Conservation (phyloP, 2,797 vertebrate genomes). For the Gila robusta region DNA sequence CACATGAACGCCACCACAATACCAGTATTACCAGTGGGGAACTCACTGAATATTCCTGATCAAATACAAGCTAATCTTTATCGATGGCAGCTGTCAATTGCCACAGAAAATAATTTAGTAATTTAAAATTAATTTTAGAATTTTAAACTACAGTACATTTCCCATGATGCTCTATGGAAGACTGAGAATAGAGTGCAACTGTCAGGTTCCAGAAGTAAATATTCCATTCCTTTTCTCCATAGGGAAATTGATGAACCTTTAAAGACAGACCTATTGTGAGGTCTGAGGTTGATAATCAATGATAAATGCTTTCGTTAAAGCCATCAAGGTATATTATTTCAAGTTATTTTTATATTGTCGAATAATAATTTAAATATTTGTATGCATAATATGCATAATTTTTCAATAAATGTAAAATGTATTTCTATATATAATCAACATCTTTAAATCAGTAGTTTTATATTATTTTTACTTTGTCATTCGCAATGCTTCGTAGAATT, state of each 20-base stretch:
- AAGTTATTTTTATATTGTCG: not conserved
- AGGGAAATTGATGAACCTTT: not conserved
- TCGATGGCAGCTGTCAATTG: not conserved
- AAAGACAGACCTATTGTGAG: not conserved
- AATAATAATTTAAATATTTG: not conserved
- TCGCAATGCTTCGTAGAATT: too few species aligned
- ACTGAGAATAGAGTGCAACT: not conserved
- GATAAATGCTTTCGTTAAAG: not conserved
- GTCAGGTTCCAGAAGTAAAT: not conserved
- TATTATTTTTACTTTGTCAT: too few species aligned
- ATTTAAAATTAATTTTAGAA: not conserved
- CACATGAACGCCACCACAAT: conserved; percentile 8
- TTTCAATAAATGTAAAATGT: too few species aligned
- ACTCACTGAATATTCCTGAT: not conserved
- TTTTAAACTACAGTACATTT: not conserved
- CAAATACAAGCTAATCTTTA: not conserved
- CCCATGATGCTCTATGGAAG: not conserved
- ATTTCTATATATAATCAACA: too few species aligned
- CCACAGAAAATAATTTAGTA: not conserved
- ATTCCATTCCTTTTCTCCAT: not conserved
- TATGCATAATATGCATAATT: too few species aligned
- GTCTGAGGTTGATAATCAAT: not conserved
- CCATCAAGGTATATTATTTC: not conserved
- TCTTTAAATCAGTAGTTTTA: too few species aligned
- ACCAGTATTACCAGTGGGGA: conserved; percentile 18